phyloP scores from a whole-genome alignment of 2,797 vertebrate genomes.

The Micrastur ruficollis region DNA sequence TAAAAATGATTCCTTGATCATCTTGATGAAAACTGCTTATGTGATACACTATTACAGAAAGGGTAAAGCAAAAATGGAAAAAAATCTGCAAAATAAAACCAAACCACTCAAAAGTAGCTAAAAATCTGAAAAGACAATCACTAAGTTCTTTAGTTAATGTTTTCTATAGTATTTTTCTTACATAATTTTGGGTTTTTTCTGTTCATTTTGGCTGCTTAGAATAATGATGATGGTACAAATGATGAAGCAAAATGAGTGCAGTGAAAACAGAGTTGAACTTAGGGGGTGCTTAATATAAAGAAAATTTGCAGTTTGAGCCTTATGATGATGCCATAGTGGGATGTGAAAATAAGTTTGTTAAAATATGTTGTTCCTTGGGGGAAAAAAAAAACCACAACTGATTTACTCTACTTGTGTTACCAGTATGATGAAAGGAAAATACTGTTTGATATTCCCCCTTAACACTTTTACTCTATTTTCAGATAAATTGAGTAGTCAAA shows the following conservation, averaged over 20 bases:
- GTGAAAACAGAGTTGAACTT: neutral
- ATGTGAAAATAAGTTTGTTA: neutral
- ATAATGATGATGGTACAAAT: neutral
- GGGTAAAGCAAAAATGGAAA: neutral
- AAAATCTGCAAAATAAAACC: neutral
- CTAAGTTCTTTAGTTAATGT: neutral
- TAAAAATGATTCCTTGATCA: accelerated
- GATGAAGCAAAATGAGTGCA: neutral
- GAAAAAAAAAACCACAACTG: neutral
- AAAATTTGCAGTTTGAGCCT: neutral
- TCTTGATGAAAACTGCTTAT: neutral
- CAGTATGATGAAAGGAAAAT: neutral
- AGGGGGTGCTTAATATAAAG: neutral
- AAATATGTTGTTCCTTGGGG: neutral
- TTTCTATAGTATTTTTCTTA: neutral
- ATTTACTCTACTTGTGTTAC: neutral
- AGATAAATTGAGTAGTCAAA: neutral
- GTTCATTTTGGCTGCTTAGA: neutral
- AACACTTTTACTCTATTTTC: neutral
- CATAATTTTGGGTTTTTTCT: neutral
- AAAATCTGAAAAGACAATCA: neutral
- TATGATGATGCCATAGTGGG: neutral
- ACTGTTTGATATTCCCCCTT: neutral
- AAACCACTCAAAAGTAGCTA: neutral
- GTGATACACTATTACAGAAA: neutral